These are phyloP conservation scores for Synergus japonicus DNA, from an alignment of 2,888 invertebrate species.

Conservation along the genomic window DNA sequence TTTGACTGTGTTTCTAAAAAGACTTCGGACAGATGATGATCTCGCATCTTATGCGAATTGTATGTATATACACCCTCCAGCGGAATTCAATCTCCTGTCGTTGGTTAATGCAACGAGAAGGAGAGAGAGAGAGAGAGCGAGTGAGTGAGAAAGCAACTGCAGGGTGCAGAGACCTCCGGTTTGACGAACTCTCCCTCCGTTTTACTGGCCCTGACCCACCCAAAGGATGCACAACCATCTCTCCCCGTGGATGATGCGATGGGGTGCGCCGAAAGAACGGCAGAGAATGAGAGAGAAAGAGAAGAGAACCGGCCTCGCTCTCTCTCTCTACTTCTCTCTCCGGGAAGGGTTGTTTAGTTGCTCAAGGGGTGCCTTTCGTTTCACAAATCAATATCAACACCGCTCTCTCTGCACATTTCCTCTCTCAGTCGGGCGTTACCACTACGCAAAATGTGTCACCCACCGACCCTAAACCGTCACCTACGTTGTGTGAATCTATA, in stretches of 20 bases:
- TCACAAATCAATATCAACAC: constrained; percentile 73
- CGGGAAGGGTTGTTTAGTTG: constrained; percentile 53
- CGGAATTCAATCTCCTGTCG: constrained; percentile 46
- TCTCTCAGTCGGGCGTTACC: constrained; percentile 40
- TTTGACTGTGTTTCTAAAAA: too few species aligned
- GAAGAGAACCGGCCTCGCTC: constrained; percentile 53
- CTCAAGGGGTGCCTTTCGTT: constrained; percentile 59
- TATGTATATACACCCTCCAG: neutral
- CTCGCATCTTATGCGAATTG: constrained; percentile 16
- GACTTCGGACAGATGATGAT: neutral
- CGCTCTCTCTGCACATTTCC: constrained; percentile 45
- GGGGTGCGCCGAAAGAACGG: constrained; percentile 50
- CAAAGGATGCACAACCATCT: constrained; percentile 70
- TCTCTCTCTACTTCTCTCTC: constrained; percentile 37
- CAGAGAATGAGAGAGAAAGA: constrained; percentile 47
- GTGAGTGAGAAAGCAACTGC: constrained; percentile 40
- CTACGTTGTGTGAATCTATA: constrained; percentile 12
- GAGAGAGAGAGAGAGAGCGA: constrained; percentile 6
- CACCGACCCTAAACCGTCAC: constrained; percentile 68
- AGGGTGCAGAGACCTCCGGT: constrained; percentile 67
- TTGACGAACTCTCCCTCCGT: constrained; percentile 65
- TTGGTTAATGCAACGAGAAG: constrained; percentile 35
- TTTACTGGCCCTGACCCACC: constrained; percentile 74
- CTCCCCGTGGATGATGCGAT: constrained; percentile 43
- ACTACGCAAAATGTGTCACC: constrained; percentile 72